phyloP scores from a whole-genome alignment of 1,140 invertebrate genomes.

The Akabosia matsudoensis region DNA sequence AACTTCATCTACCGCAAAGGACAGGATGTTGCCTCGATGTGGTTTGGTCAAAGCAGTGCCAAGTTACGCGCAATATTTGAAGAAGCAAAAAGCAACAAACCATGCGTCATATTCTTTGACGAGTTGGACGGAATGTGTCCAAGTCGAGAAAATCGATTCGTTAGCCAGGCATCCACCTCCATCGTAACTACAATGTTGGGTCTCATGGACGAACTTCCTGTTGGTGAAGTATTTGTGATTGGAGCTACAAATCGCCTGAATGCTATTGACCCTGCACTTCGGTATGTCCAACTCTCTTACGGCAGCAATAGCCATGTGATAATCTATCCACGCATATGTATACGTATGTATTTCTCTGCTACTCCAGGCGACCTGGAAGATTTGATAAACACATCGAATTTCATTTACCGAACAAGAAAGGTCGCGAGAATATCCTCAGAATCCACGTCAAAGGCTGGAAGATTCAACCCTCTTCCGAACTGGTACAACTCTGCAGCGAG shows the following conservation, averaged over 20 bases:
- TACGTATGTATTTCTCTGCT: too few species aligned
- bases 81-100: conserved; percentile 48
- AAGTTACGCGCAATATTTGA: conserved; percentile 60
- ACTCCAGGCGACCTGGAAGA: conserved; percentile 50
- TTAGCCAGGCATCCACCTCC: conserved; percentile 8
- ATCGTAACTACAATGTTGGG: conserved; percentile 50
- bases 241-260: conserved; percentile 52
- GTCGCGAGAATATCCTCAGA: not conserved
- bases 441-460: not conserved
- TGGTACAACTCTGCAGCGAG: not conserved
- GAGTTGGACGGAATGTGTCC: conserved; percentile 47
- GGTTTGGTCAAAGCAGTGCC: conserved; percentile 62
- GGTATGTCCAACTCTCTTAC: too few species aligned
- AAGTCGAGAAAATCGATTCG: not conserved
- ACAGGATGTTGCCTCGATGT: conserved; percentile 62
- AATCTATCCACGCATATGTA: too few species aligned
- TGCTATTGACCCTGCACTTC: conserved; percentile 51
- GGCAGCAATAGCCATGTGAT: too few species aligned
- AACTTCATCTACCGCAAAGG: conserved; percentile 61
- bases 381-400: conserved; percentile 48
- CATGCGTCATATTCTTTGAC: conserved; percentile 48
- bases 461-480: not conserved
- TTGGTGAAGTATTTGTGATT: conserved; percentile 44
- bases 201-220: conserved; percentile 50
- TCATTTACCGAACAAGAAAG: not conserved